A percentile compares a stretch with the other conserved stretches of the same genome.
These are phyloP conservation scores for Acestrorhynchus altus DNA, from an alignment of 2,797 vertebrate species.

Conservation along the genomic window DNA sequence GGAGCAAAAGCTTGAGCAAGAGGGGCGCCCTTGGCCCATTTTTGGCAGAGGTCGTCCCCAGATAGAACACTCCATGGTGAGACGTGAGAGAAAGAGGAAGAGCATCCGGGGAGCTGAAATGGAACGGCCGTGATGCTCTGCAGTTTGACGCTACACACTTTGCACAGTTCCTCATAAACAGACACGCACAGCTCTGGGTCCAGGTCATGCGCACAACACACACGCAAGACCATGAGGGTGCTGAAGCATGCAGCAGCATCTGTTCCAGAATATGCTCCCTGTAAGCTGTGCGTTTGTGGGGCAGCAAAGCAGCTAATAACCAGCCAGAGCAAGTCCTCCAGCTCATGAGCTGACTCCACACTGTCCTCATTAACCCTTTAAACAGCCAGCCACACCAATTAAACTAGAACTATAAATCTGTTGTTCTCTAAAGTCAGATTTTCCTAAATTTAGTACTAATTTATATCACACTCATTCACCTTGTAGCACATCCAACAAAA, in stretches of 20 bases:
- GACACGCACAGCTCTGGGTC: neutral
- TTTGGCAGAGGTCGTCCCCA: constrained; percentile 53
- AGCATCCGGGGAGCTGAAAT: constrained; percentile 30
- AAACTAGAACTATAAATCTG: too few relatives aligned
- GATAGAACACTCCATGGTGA: constrained; percentile 33
- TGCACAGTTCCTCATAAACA: neutral
- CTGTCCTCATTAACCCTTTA: neutral
- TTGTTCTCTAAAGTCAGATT: too few relatives aligned
- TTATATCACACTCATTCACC: too few relatives aligned
- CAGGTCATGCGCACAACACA: neutral
- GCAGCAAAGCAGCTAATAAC: neutral
- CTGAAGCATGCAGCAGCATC: constrained; percentile 15
- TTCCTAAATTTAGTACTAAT: too few relatives aligned
- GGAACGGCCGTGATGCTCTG: constrained; percentile 27
- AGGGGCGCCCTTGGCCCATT: constrained; percentile 58
- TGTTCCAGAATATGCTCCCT: neutral
- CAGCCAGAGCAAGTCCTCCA: neutral
- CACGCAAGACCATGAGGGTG: neutral
- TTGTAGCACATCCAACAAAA: too few relatives aligned
- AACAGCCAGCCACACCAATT: neutral
- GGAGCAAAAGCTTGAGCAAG: constrained; percentile 23
- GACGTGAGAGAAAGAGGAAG: constrained; percentile 7
- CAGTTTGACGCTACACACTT: constrained; percentile 25
- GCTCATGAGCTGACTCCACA: neutral
- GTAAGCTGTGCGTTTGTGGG: neutral